These are phyloP conservation scores for Vidua macroura DNA, from an alignment of 2,113 vertebrate genomes.

Conservation along the genomic window DNA sequence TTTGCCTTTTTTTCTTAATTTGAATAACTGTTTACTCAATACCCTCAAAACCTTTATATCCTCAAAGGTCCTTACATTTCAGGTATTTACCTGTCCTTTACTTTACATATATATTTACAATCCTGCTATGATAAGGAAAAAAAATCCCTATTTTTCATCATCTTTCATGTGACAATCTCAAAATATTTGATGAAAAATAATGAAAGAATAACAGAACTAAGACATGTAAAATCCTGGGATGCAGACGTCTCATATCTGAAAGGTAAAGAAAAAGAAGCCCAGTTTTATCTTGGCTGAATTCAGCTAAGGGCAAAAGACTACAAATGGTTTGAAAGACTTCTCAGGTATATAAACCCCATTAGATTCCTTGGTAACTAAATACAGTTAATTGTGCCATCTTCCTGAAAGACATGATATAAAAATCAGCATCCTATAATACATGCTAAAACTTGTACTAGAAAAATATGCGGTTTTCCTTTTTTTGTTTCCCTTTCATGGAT, in stretches of 20 bases:
- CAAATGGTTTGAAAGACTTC: neutral
- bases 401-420: neutral
- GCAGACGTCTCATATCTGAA: neutral
- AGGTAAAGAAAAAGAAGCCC: neutral
- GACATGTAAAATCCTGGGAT: neutral
- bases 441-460: neutral
- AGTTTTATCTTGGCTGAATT: neutral
- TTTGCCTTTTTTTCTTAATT: neutral
- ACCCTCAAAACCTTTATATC: neutral
- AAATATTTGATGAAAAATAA: neutral
- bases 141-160: neutral
- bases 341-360: neutral
- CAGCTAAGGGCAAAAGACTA: neutral
- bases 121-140: neutral
- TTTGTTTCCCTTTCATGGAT: neutral
- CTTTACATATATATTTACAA: neutral
- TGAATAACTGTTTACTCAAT: neutral
- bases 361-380: neutral
- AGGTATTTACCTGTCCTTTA: neutral
- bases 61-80: neutral
- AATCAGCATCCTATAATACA: neutral
- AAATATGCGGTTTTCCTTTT: neutral
- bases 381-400: neutral
- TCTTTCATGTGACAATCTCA: neutral
- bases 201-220: neutral